These are phyloP conservation scores for Trichogramma dendrolimi DNA, from an alignment of 2,888 invertebrate species.

Conservation along the genomic window DNA sequence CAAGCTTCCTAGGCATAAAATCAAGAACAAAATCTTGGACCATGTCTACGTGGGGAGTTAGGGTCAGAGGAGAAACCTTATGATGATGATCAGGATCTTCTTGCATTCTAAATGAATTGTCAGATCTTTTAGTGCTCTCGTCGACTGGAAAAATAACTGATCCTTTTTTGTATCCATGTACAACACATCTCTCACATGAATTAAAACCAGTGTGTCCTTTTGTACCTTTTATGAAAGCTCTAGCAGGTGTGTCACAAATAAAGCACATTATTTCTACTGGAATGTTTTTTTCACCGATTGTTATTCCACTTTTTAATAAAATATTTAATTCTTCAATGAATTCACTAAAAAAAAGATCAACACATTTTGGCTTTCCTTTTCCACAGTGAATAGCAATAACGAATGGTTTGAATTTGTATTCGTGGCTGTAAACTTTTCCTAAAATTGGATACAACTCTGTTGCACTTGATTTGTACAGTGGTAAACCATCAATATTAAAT, in stretches of 20 bases:
- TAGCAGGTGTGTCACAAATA: too few relatives aligned
- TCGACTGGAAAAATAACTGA: not conserved
- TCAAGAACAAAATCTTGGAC: not conserved
- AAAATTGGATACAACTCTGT: too few relatives aligned
- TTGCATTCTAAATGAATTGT: not conserved
- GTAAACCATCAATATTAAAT: too few relatives aligned
- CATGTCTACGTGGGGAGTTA: not conserved
- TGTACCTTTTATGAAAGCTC: not conserved
- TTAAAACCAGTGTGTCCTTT: not conserved
- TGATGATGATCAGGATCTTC: not conserved
- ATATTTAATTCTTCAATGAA: not conserved
- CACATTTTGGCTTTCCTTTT: not conserved
- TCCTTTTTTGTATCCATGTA: not conserved
- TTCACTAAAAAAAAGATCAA: not conserved
- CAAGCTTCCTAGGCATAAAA: not conserved
- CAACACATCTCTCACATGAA: not conserved
- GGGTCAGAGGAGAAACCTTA: not conserved
- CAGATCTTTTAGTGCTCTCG: not conserved
- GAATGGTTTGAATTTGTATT: not conserved
- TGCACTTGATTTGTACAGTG: too few relatives aligned
- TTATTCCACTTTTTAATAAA: not conserved
- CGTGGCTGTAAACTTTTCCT: too few relatives aligned
- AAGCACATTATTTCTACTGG: not conserved
- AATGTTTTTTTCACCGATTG: not conserved
- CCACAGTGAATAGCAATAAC: not conserved